phyloP scores from a whole-genome alignment of 2,888 invertebrate genomes.

The Selenia dentaria region DNA sequence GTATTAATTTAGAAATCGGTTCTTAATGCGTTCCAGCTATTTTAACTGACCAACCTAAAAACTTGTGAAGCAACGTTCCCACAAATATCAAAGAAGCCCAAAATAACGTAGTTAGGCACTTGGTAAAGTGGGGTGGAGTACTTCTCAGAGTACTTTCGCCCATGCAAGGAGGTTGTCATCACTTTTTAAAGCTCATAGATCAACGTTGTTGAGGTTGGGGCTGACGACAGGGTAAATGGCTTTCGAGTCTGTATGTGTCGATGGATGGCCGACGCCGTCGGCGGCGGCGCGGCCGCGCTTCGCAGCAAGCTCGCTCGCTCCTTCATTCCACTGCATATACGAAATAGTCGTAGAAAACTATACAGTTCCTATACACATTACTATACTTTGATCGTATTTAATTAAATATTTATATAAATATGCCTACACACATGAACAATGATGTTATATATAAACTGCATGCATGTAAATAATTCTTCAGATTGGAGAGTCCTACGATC shows the following conservation, averaged over 20 bases:
- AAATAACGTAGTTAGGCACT: constrained; percentile 15
- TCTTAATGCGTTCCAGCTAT: constrained; percentile 19
- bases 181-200: constrained; percentile 64
- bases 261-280: constrained; percentile 62
- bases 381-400: too few relatives aligned
- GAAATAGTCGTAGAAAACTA: too few relatives aligned
- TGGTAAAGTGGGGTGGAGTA: constrained; percentile 2
- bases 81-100: constrained; percentile 16
- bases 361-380: too few relatives aligned
- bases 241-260: constrained; percentile 64
- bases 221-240: constrained; percentile 66
- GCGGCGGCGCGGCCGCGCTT: constrained; percentile 37
- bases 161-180: constrained; percentile 57
- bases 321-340: too few relatives aligned
- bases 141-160: constrained; percentile 2
- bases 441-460: too few relatives aligned
- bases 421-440: too few relatives aligned
- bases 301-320: too few relatives aligned
- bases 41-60: constrained; percentile 17
- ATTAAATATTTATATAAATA: too few relatives aligned
- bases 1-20: constrained; percentile 20
- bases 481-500: too few relatives aligned
- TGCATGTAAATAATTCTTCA: too few relatives aligned
- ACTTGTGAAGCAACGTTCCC: constrained; percentile 14
- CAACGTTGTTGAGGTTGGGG: constrained; percentile 52